phyloP scores from a whole-genome alignment of 2,797 vertebrate genomes.

The Arrhamphus sclerolepis region DNA sequence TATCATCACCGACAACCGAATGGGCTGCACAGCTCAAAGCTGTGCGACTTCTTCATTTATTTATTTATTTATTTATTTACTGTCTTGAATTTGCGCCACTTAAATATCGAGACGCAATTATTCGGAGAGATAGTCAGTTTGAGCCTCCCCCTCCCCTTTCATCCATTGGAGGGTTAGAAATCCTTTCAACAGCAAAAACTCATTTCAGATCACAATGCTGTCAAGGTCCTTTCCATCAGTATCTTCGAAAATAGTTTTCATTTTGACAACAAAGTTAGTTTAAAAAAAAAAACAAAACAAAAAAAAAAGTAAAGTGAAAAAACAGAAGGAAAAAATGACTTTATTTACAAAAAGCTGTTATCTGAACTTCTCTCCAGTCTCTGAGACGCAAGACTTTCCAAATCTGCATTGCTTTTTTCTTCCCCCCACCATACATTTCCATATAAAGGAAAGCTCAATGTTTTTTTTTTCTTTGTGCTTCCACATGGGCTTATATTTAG shows the following conservation, averaged over 20 bases:
- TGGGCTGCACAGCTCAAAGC: neutral
- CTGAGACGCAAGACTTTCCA: slow-evolving; percentile 11
- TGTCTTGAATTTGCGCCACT: neutral
- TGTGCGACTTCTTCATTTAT: neutral
- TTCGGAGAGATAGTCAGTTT: neutral
- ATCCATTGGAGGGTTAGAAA: neutral
- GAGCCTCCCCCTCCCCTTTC: neutral
- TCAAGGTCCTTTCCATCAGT: neutral
- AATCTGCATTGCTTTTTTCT: slow-evolving; percentile 1
- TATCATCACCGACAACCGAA: slow-evolving; percentile 16
- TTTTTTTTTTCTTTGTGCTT: slow-evolving; percentile 36
- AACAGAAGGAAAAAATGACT: neutral
- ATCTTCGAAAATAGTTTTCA: neutral
- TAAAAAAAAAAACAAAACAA: neutral
- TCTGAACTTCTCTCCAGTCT: neutral
- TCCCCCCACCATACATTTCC: neutral
- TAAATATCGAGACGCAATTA: neutral
- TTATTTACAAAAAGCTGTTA: neutral
- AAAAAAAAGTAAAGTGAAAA: neutral
- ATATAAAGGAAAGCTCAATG: slow-evolving; percentile 32
- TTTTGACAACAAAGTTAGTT: neutral
- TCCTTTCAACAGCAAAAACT: neutral
- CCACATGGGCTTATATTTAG: slow-evolving; percentile 61
- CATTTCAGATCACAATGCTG: neutral
- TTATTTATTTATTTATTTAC: neutral